These are phyloP conservation scores for Drosophila neutralis DNA, from an alignment of 2,888 invertebrate species.

Conservation along the genomic window DNA sequence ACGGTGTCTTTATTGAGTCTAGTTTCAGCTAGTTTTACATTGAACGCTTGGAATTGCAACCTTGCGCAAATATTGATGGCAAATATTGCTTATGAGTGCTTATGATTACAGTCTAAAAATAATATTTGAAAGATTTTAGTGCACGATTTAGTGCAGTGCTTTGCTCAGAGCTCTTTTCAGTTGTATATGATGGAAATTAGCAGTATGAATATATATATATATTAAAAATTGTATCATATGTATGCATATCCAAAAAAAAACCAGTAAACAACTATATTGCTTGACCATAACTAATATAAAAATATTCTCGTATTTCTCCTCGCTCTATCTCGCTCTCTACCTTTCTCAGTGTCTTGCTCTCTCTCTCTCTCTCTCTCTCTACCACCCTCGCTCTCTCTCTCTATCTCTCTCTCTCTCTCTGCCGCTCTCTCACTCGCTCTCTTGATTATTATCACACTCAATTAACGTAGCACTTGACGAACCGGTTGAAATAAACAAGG, in stretches of 20 bases:
- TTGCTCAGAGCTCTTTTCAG: neutral
- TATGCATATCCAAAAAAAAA: slow-evolving; percentile 4
- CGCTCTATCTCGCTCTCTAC: neutral
- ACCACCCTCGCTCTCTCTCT: neutral
- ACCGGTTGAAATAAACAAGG: slow-evolving; percentile 61
- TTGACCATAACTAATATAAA: slow-evolving; percentile 6
- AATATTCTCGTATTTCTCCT: neutral
- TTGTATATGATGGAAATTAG: slow-evolving; percentile 1
- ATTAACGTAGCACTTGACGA: slow-evolving; percentile 45
- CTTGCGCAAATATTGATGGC: slow-evolving; percentile 4
- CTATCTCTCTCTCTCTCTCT: neutral
- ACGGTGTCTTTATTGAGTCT: slow-evolving; percentile 49
- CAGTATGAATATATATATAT: neutral
- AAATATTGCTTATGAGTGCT: slow-evolving; percentile 1
- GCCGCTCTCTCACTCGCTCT: slow-evolving; percentile 1
- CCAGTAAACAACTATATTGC: slow-evolving; percentile 22
- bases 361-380: neutral
- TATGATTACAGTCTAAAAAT: slow-evolving; percentile 1
- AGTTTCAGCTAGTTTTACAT: slow-evolving; percentile 43
- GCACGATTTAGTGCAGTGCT: slow-evolving; percentile 1
- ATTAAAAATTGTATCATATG: neutral
- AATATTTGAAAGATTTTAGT: neutral
- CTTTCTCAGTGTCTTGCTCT: neutral
- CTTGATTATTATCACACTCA: slow-evolving; percentile 7
- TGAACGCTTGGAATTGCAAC: slow-evolving; percentile 10